These are phyloP conservation scores for Phyto melanocephala DNA, from an alignment of 2,888 invertebrate species.

Conservation along the genomic window DNA sequence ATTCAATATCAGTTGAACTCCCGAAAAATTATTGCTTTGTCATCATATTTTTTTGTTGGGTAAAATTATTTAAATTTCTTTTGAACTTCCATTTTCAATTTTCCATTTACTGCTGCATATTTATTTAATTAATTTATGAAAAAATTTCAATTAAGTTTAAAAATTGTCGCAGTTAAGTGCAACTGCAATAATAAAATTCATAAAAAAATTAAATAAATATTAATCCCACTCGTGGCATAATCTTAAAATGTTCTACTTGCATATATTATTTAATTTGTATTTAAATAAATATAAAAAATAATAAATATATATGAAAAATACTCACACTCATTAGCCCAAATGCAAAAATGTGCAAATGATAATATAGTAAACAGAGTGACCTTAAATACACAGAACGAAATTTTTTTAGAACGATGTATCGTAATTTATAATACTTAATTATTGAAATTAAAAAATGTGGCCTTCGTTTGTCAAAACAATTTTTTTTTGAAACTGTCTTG, in stretches of 20 bases:
- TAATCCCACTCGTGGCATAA: conserved; percentile 36
- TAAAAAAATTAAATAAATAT: conserved; percentile 44
- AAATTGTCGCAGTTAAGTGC: conserved; percentile 9
- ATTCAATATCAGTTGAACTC: no score
- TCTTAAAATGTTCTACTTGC: conserved; percentile 30
- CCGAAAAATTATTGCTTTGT: no score
- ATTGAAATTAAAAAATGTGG: no score
- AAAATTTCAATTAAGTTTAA: neutral
- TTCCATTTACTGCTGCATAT: conserved; percentile 3
- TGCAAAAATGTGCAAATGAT: neutral
- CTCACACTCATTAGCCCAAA: neutral
- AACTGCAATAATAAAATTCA: conserved; percentile 44
- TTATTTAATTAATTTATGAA: neutral
- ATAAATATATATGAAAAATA: neutral
- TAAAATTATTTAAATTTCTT: neutral
- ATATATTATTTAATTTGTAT: neutral
- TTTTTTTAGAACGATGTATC: no score
- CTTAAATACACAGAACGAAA: neutral
- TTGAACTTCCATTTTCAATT: neutral
- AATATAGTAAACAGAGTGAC: neutral
- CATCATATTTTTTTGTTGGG: neutral
- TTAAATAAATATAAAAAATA: neutral
- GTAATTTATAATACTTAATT: no score
- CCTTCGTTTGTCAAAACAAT: no score
- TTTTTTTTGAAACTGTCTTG: no score